phyloP scores from a whole-genome alignment of 2,113 vertebrate species.

The Chloropsis cyanopogon region DNA sequence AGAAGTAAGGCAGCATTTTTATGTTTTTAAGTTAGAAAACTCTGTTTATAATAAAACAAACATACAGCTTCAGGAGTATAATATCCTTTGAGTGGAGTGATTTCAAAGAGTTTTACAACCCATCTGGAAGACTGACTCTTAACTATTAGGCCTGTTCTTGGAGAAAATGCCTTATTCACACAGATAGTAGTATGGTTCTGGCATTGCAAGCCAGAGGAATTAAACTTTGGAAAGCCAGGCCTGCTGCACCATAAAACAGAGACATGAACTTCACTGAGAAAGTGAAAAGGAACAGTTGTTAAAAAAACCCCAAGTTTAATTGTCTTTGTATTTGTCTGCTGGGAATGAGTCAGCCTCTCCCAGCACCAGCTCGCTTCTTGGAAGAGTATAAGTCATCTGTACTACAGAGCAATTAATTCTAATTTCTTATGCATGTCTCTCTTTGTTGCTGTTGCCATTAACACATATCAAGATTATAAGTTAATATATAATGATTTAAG shows the following conservation, averaged over 20 bases:
- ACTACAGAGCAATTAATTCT: neutral
- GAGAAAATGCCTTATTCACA: constrained; percentile 60
- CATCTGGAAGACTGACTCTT: constrained; percentile 69
- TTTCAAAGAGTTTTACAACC: constrained; percentile 71
- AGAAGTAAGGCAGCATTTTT: constrained; percentile 27
- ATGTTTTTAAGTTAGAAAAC: constrained; percentile 15
- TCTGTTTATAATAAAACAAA: constrained; percentile 63
- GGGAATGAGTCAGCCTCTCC: neutral
- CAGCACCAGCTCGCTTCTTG: neutral
- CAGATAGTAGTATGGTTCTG: constrained; percentile 61
- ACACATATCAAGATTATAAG: neutral
- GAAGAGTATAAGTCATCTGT: neutral
- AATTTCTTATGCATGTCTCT: neutral
- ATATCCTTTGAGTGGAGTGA: constrained; percentile 48
- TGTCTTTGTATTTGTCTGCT: constrained; percentile 9
- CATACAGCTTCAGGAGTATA: constrained; percentile 34
- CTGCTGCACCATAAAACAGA: constrained; percentile 60
- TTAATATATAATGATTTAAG: neutral
- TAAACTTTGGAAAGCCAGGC: constrained; percentile 1
- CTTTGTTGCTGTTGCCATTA: neutral
- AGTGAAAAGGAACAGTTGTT: constrained; percentile 28
- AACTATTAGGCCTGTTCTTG: constrained; percentile 38
- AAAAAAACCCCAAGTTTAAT: neutral
- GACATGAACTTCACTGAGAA: constrained; percentile 24
- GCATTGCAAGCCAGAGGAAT: constrained; percentile 36